A percentile compares a stretch with the other conserved stretches of the same genome.
Conservation (phyloP, 2,113 vertebrate genomes). For the Larimichthys polyactis region DNA sequence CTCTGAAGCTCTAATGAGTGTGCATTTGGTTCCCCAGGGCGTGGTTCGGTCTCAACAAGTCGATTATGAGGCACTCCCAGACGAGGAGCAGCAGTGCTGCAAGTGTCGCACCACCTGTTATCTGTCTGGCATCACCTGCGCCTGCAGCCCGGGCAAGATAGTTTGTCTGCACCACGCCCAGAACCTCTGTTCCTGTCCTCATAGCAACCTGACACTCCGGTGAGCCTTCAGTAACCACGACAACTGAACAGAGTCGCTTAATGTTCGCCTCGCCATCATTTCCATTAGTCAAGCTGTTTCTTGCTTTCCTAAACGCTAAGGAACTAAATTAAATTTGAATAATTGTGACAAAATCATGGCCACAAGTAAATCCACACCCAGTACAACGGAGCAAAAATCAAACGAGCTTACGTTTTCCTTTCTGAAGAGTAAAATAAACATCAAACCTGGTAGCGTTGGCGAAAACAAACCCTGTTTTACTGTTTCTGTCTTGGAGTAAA, state of each 20-base stretch:
- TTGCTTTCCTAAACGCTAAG: background rate
- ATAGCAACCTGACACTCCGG: constrained; percentile 89
- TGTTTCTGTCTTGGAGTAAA: background rate
- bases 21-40: constrained; percentile 83
- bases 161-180: constrained; percentile 92
- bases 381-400: background rate
- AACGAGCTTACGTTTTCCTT: background rate
- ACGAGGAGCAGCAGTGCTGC: constrained; percentile 94
- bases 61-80: constrained; percentile 92
- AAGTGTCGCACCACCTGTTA: constrained; percentile 98
- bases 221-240: constrained; percentile 78
- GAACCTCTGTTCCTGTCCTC: constrained; percentile 90
- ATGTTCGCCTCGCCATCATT: background rate
- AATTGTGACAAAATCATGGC: background rate
- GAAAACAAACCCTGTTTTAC: background rate
- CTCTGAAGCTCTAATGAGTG: constrained; percentile 36
- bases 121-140: constrained; percentile 94
- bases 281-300: background rate
- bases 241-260: constrained; percentile 8
- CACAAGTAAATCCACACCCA: background rate
- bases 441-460: too few relatives aligned
- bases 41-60: constrained; percentile 88
- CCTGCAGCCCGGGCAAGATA: constrained; percentile 88
- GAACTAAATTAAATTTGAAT: too few relatives aligned
- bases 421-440: background rate